These are phyloP conservation scores for Eristalinus sepulchralis DNA, from an alignment of 2,888 invertebrate species.

Conservation along the genomic window DNA sequence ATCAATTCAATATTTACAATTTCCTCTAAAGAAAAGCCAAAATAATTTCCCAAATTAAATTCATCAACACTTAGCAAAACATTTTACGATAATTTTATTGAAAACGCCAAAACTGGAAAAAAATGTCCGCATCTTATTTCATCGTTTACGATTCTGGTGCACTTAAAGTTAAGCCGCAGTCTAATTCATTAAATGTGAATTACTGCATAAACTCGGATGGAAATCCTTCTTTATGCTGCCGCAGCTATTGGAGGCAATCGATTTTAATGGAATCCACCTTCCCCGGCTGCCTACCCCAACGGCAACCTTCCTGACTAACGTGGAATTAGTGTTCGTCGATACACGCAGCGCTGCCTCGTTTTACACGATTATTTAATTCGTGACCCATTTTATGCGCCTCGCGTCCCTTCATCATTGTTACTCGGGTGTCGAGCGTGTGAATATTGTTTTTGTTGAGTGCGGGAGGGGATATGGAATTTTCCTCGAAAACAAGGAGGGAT, in stretches of 20 bases:
- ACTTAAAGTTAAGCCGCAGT: neutral
- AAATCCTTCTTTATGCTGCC: neutral
- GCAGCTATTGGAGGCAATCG: conserved; percentile 1
- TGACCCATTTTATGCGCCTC: conserved; percentile 12
- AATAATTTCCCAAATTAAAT: too few species aligned
- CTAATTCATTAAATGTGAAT: neutral
- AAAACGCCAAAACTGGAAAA: too few species aligned
- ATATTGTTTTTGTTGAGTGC: neutral
- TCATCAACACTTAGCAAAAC: too few species aligned
- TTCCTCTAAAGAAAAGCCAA: too few species aligned
- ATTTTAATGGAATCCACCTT: neutral
- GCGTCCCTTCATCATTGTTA: conserved; percentile 25
- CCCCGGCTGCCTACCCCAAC: conserved; percentile 12
- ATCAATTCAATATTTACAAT: too few species aligned
- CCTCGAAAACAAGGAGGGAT: neutral
- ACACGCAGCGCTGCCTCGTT: conserved; percentile 4
- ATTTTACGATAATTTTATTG: too few species aligned
- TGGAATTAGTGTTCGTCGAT: conserved; percentile 2
- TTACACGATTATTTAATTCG: conserved; percentile 22
- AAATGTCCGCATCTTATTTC: neutral
- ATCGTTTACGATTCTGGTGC: neutral
- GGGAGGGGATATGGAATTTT: neutral
- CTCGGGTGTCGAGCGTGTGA: conserved; percentile 6
- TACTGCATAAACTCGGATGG: neutral
- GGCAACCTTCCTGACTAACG: neutral